phyloP scores from a whole-genome alignment of 1,140 invertebrate species.

The Euglossa dilemma region DNA sequence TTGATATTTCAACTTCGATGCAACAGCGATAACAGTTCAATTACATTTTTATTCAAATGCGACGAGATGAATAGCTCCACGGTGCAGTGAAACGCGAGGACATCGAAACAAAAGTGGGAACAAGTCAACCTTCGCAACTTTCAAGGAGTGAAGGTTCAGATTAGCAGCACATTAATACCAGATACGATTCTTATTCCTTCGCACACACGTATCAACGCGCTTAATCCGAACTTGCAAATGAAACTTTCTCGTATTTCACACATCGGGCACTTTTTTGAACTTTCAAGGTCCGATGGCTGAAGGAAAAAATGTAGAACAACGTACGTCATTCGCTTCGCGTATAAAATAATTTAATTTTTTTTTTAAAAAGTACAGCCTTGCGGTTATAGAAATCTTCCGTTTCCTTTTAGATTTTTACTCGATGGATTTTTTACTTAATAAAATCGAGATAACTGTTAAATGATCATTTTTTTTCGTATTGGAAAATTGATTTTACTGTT shows the following conservation, averaged over 20 bases:
- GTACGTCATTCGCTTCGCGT: not conserved
- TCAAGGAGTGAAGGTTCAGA: constrained; percentile 22
- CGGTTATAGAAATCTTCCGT: too few species aligned
- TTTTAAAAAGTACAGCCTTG: too few species aligned
- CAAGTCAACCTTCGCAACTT: constrained; percentile 30
- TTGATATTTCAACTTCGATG: not conserved
- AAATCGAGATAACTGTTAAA: too few species aligned
- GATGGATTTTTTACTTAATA: too few species aligned
- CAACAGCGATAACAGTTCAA: not conserved
- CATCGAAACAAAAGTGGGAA: constrained; percentile 31
- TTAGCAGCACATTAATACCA: not conserved
- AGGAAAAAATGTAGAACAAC: not conserved
- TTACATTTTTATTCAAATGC: not conserved
- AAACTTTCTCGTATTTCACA: not conserved
- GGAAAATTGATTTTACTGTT: too few species aligned
- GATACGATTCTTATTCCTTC: not conserved
- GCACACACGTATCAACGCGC: not conserved
- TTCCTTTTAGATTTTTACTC: too few species aligned
- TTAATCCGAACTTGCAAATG: not conserved
- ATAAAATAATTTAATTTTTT: not conserved
- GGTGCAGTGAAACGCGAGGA: constrained; percentile 1
- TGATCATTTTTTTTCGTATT: too few species aligned
- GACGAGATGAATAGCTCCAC: not conserved
- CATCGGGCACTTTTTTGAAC: not conserved
- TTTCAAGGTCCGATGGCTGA: not conserved